Percentiles rank a stretch among this genome's conserved stretches.
phyloP scores from a whole-genome alignment of 2,888 invertebrate species.

The Sinodicranocentrus sp. region DNA sequence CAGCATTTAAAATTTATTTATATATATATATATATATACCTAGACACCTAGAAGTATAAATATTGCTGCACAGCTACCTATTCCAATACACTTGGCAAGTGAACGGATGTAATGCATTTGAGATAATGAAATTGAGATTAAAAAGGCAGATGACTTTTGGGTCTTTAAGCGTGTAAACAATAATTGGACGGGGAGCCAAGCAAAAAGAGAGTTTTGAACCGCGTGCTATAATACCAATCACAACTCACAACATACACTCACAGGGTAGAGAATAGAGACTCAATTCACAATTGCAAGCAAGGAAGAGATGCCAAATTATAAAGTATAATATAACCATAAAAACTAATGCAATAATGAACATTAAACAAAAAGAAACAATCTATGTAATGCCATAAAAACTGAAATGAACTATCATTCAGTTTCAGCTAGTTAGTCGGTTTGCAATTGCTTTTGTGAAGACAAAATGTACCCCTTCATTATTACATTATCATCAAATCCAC shows the following conservation, averaged over 20 bases:
- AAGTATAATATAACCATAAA: not conserved
- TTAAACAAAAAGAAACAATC: not conserved
- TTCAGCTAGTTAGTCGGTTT: not conserved
- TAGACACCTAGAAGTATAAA: too few relatives aligned
- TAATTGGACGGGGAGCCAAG: constrained; percentile 33
- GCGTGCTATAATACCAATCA: not conserved
- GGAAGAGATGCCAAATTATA: constrained; percentile 3
- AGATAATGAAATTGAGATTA: constrained; percentile 15
- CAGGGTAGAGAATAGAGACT: too few relatives aligned
- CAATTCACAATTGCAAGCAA: not conserved
- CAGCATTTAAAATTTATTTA: too few relatives aligned
- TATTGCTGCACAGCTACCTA: not conserved
- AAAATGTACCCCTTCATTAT: not conserved
- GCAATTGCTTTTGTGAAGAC: not conserved
- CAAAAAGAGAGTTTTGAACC: constrained; percentile 18
- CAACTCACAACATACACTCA: too few relatives aligned
- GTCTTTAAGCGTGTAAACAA: constrained; percentile 40
- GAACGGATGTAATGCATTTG: constrained; percentile 29
- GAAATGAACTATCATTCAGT: not conserved
- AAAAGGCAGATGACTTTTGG: constrained; percentile 54
- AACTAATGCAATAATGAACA: constrained; percentile 6
- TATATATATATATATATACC: too few relatives aligned
- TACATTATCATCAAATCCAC: constrained; percentile 10
- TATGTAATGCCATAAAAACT: constrained; percentile 12
- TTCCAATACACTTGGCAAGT: constrained; percentile 1